These are phyloP conservation scores for Falco cherrug DNA, from an alignment of 2,797 vertebrate species.

Conservation along the genomic window DNA sequence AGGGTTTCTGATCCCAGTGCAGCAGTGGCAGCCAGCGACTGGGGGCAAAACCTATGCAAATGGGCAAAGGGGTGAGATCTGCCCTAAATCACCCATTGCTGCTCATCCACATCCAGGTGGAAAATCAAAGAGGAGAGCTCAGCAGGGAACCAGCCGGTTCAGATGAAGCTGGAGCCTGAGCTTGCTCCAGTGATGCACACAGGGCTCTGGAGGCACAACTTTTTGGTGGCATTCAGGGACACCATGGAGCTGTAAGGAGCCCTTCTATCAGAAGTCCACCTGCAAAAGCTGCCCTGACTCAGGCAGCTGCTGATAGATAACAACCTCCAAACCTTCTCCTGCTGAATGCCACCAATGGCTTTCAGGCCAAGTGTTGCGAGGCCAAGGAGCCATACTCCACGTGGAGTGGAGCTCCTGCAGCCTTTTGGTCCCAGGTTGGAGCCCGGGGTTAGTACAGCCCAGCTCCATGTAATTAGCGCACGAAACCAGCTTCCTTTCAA, in stretches of 20 bases:
- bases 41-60: not conserved
- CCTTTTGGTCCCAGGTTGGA: not conserved
- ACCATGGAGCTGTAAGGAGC: not conserved
- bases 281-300: not conserved
- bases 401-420: not conserved
- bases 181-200: not conserved
- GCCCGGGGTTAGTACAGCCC: not conserved
- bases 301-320: not conserved
- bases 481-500: constrained; percentile 28
- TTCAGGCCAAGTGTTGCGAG: not conserved
- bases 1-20: not conserved
- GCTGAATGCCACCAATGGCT: not conserved
- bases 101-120: not conserved
- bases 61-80: not conserved
- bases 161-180: not conserved
- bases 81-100: not conserved
- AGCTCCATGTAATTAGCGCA: not conserved
- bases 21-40: not conserved
- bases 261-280: not conserved
- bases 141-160: not conserved
- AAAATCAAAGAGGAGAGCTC: not conserved
- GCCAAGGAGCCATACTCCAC: fast-evolving
- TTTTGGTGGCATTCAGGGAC: not conserved
- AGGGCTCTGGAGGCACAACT: not conserved
- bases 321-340: not conserved